Base-by-base conservation (phyloP, 2,113 vertebrate genomes). In the Sceloporus undulatus region DNA sequence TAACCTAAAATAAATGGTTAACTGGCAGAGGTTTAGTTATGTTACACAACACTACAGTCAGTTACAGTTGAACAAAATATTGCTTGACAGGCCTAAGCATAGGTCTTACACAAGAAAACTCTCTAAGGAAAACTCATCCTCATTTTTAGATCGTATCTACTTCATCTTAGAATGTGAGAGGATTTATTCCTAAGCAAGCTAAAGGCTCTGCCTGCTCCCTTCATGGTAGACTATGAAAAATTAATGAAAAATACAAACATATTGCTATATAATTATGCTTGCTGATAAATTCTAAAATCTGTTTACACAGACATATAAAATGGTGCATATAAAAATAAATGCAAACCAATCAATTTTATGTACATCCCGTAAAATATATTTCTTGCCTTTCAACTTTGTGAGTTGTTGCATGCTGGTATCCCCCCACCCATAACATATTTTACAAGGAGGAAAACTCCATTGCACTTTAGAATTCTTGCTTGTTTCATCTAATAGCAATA, bases 401-500 rank as follows among this genome's bases (percentile, higher is more conserved):
- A 40, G 87, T 66, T 71, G 40, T 48, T 82, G 29, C 25, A 21
- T 52, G 29, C 25, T 25, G 7, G 13, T 3, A 18, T n/a, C 27
- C 27, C 48, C 23, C 5, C 7, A 40, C 40, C 23, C 9, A 38
- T 21, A 38, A 5, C 48, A 90, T 80, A 90, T 95, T 91, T 95
- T 91, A 79, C 27, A 68, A 52, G 86, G 6, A 54, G n/a, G 27
- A 68, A 34, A 42, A 14, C 86, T 7, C 87, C 93, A 92, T 89
- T 94, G 91, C 40, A 90, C 91, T 94, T 89, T 92, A 88, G 71
- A 85, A 92, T 86, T 77, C 84, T 88, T 88, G 21, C 59, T 40
- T 92, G 9, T 94, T 95, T 92, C 92, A 13, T 82, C 87, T 94
- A 94, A 94, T 93, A 75, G 85, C 90, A 91, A 89, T 89, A 88